phyloP scores from a whole-genome alignment of 2,797 vertebrate genomes.

The Ceryle rudis region DNA sequence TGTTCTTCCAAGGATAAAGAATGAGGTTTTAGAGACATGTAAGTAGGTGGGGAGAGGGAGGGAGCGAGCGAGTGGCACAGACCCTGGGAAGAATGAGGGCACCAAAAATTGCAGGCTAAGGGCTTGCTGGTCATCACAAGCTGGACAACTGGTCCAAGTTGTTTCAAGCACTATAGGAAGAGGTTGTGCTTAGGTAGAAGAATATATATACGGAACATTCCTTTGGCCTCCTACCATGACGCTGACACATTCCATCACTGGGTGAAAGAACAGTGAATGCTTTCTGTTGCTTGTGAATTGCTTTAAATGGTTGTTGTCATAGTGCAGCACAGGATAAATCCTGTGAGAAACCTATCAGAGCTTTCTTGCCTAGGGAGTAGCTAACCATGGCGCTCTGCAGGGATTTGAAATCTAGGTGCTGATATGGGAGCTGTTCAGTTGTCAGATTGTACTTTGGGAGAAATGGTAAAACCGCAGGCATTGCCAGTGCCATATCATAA shows the following conservation, averaged over 20 bases:
- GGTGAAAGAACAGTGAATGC: neutral
- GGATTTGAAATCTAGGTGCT: neutral
- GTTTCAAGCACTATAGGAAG: fast-evolving
- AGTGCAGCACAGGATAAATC: neutral
- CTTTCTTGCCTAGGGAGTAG: neutral
- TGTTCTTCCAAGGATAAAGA: neutral
- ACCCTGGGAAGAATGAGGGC: neutral
- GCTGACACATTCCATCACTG: neutral
- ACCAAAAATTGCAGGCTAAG: neutral
- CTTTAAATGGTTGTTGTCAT: neutral
- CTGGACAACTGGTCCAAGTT: neutral
- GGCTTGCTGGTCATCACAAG: neutral
- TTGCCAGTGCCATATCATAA: neutral
- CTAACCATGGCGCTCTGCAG: neutral
- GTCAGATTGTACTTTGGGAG: neutral
- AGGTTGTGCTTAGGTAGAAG: neutral
- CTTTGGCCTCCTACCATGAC: neutral
- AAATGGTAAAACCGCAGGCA: neutral
- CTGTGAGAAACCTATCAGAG: neutral
- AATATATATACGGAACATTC: neutral
- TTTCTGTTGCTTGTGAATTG: neutral
- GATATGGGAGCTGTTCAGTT: neutral
- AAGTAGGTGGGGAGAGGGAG: no score
- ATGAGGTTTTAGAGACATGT: neutral
- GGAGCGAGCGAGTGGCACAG: no score